These are phyloP conservation scores for Drosophila antonietae DNA, from an alignment of 2,888 invertebrate genomes.

Conservation along the genomic window DNA sequence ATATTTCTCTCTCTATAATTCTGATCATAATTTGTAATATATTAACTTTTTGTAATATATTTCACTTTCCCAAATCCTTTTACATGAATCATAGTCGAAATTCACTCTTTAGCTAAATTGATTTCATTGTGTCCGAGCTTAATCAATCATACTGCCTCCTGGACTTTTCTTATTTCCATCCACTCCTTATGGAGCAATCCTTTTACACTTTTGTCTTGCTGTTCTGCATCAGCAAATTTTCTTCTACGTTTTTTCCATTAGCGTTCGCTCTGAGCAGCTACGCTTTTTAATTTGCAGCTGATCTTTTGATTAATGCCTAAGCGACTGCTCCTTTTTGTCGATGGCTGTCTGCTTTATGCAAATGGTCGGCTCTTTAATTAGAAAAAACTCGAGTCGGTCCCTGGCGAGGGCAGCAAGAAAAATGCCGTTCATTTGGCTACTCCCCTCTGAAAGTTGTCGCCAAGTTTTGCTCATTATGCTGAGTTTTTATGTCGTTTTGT, in stretches of 20 bases:
- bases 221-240: constrained; percentile 26
- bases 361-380: constrained; percentile 75
- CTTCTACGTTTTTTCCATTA: constrained; percentile 30
- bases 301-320: constrained; percentile 79
- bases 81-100: not conserved
- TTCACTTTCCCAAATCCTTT: not conserved
- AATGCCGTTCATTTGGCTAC: constrained; percentile 64
- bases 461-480: constrained; percentile 70
- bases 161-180: not conserved
- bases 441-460: constrained; percentile 36
- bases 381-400: constrained; percentile 36
- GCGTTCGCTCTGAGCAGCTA: constrained; percentile 36
- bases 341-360: constrained; percentile 57
- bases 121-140: constrained; percentile 23
- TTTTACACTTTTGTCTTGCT: constrained; percentile 32
- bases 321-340: constrained; percentile 57
- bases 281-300: constrained; percentile 77
- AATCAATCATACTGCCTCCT: constrained; percentile 38
- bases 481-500: constrained; percentile 59
- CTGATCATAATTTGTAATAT: not conserved
- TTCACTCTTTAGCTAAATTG: constrained; percentile 10
- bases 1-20: not conserved
- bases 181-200: constrained; percentile 45
- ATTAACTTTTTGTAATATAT: too few species aligned
- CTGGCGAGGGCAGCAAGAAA: constrained; percentile 23